phyloP scores from a whole-genome alignment of 2,888 invertebrate genomes.

The Apamea crenata region DNA sequence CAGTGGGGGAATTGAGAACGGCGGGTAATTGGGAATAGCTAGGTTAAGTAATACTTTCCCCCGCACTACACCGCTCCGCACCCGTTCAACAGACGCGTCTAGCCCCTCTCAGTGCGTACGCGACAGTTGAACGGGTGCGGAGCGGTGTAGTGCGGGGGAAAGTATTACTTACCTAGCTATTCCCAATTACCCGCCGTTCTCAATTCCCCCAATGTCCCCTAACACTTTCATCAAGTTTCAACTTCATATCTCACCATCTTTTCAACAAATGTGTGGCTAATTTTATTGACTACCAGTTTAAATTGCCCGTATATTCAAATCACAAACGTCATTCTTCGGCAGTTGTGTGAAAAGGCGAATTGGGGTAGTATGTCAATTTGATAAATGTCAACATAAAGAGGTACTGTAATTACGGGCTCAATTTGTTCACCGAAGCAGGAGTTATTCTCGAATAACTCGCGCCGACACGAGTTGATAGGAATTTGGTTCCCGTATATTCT shows the following conservation, averaged over 20 bases:
- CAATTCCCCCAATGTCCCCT: too few relatives aligned
- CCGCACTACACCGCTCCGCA: too few relatives aligned
- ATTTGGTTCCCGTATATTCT: neutral
- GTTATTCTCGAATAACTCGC: neutral
- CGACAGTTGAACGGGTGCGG: too few relatives aligned
- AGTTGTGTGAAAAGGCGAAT: neutral
- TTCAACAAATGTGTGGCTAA: neutral
- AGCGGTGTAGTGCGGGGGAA: too few relatives aligned
- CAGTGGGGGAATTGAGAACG: too few relatives aligned
- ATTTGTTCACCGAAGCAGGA: neutral
- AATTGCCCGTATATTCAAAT: neutral
- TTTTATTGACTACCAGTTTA: neutral
- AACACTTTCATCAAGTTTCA: neutral
- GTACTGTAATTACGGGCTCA: neutral
- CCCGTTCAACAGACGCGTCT: too few relatives aligned
- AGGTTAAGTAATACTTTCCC: too few relatives aligned
- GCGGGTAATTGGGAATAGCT: too few relatives aligned
- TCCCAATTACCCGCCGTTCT: too few relatives aligned
- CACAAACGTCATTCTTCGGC: neutral
- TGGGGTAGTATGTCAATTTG: neutral
- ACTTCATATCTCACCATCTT: neutral
- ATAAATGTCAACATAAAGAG: neutral
- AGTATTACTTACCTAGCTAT: too few relatives aligned
- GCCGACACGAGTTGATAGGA: neutral
- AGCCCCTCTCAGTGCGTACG: too few relatives aligned